phyloP scores from a whole-genome alignment of 2,888 invertebrate species.

The Dicranocentrus wangi region DNA sequence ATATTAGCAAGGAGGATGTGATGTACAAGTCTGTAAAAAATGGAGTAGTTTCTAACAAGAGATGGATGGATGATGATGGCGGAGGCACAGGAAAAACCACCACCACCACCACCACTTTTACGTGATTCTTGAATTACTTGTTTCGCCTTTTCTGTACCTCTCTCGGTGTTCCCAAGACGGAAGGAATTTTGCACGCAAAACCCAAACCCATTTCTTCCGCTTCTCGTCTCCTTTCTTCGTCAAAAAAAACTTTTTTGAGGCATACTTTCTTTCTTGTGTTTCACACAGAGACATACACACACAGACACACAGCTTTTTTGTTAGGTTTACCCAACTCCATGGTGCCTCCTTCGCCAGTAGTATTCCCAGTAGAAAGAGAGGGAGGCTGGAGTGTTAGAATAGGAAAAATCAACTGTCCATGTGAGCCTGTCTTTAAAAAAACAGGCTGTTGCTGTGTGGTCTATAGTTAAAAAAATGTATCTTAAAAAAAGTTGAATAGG shows the following conservation, averaged over 20 bases:
- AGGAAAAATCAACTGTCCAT: conserved; percentile 45
- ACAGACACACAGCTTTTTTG: not conserved
- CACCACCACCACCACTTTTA: conserved; percentile 58
- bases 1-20: conserved; percentile 27
- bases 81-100: conserved; percentile 15
- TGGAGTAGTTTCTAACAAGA: conserved; percentile 3
- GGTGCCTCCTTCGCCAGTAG: not conserved
- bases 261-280: conserved; percentile 9
- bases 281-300: conserved; percentile 7
- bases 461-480: not conserved
- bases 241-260: conserved; percentile 6
- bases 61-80: conserved; percentile 43
- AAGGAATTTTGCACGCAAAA: conserved; percentile 54
- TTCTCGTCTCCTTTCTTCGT: conserved; percentile 26
- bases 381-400: conserved; percentile 13
- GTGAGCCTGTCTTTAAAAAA: conserved; percentile 35
- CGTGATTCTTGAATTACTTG: conserved; percentile 63
- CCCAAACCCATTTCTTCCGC: conserved; percentile 27
- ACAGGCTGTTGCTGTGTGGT: conserved; percentile 16
- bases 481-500: not conserved
- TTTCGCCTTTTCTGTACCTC: conserved; percentile 18
- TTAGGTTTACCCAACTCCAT: not conserved
- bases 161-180: not conserved
- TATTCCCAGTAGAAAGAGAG: conserved; percentile 33
- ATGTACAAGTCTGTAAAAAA: conserved; percentile 28